Conservation (phyloP, 2,888 invertebrate species). For the Hirtodrosophila duncani region DNA sequence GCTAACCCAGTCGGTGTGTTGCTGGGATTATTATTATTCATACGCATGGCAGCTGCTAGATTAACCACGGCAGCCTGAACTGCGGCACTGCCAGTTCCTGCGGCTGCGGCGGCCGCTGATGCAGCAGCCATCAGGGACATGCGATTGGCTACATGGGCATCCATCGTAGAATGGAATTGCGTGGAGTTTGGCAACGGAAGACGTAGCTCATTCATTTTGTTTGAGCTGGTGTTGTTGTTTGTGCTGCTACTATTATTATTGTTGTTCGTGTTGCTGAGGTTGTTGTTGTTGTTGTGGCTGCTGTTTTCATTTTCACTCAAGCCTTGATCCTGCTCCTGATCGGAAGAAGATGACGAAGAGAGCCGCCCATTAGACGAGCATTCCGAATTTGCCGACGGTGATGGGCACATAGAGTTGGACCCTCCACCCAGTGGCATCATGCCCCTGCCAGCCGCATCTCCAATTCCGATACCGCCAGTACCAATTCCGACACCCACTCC, state of each 20-base stretch:
- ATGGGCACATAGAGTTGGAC: slow-evolving; percentile 86
- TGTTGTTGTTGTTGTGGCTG: slow-evolving; percentile 83
- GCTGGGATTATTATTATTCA: slow-evolving; percentile 78
- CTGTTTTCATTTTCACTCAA: slow-evolving; percentile 81
- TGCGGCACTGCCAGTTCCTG: slow-evolving; percentile 77
- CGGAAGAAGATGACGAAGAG: slow-evolving; percentile 89
- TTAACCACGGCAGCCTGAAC: slow-evolving; percentile 87
- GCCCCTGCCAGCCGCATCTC: slow-evolving; percentile 27
- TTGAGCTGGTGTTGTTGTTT: slow-evolving; percentile 81
- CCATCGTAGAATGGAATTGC: slow-evolving; percentile 83
- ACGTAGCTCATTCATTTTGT: slow-evolving; percentile 80
- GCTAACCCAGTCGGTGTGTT: slow-evolving; percentile 25
- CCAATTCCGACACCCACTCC: slow-evolving; percentile 32
- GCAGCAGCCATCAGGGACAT: slow-evolving; percentile 85
- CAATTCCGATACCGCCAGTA: slow-evolving; percentile 12
- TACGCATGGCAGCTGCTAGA: slow-evolving; percentile 87
- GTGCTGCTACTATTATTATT: slow-evolving; percentile 78
- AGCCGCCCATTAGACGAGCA: slow-evolving; percentile 90
- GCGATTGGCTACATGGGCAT: slow-evolving; percentile 80
- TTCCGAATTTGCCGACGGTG: slow-evolving; percentile 91
- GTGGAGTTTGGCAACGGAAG: slow-evolving; percentile 82
- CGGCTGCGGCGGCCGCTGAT: slow-evolving; percentile 70
- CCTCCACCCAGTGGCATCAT: slow-evolving; percentile 66
- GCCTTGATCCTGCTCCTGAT: slow-evolving; percentile 83
- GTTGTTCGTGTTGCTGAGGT: slow-evolving; percentile 80